phyloP scores from a whole-genome alignment of 2,888 invertebrate genomes.

The Polia nebulosa region DNA sequence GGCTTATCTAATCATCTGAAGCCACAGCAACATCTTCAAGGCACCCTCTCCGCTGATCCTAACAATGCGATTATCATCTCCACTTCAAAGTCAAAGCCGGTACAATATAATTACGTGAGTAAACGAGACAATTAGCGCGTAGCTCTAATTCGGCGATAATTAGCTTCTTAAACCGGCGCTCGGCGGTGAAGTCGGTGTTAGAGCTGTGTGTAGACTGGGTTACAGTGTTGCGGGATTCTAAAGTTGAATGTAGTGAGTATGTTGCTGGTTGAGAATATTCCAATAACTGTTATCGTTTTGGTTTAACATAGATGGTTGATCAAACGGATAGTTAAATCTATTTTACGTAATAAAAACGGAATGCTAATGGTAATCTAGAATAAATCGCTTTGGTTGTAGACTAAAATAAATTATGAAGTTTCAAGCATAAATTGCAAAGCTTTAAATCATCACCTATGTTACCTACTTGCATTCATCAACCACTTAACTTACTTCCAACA shows the following conservation, averaged over 20 bases:
- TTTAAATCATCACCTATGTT: not conserved
- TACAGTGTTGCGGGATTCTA: not conserved
- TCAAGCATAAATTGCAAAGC: not conserved
- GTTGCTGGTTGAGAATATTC: not conserved
- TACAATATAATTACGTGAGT: conserved; percentile 48
- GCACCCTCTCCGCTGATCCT: conserved; percentile 20
- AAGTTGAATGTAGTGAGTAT: not conserved
- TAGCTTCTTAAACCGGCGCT: conserved; percentile 34
- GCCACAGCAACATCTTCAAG: conserved; percentile 34
- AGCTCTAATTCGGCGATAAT: conserved; percentile 48
- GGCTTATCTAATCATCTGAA: conserved; percentile 31
- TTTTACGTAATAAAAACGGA: not conserved
- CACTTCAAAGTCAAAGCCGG: conserved; percentile 50
- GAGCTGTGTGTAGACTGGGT: not conserved
- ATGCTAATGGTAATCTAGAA: not conserved
- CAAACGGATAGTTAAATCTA: not conserved
- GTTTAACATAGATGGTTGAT: not conserved
- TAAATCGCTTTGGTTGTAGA: not conserved
- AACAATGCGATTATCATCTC: conserved; percentile 47
- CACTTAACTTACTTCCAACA: too few species aligned
- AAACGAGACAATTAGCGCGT: conserved; percentile 55
- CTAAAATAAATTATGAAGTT: not conserved
- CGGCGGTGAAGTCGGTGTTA: not conserved
- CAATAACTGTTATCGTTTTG: not conserved
- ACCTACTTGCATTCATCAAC: not conserved